These are phyloP conservation scores for Stenodera caucasica DNA, from an alignment of 2,888 invertebrate genomes.

Conservation along the genomic window DNA sequence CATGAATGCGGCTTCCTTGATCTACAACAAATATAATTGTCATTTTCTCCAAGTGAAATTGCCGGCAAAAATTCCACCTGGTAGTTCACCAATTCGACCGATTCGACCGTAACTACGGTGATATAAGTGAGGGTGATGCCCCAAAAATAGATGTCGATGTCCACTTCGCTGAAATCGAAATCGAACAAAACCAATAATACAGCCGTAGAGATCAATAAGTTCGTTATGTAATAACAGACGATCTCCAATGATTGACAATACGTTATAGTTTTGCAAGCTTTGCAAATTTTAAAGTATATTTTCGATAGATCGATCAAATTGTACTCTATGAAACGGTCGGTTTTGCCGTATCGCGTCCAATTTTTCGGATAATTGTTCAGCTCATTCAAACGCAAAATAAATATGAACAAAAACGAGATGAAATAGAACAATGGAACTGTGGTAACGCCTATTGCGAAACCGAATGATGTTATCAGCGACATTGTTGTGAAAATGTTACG, in stretches of 20 bases:
- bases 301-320: neutral
- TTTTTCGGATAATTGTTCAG: neutral
- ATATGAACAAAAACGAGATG: neutral
- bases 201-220: neutral
- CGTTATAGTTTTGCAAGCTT: neutral
- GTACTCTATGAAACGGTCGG: neutral
- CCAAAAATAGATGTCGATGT: neutral
- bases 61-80: neutral
- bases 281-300: neutral
- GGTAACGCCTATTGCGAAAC: too few relatives aligned
- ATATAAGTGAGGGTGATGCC: neutral
- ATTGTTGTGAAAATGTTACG: too few relatives aligned
- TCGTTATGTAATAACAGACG: neutral
- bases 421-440: neutral
- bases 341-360: neutral
- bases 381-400: neutral
- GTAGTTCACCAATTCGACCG: neutral
- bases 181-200: neutral
- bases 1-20: neutral
- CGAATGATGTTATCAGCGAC: too few relatives aligned
- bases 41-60: neutral
- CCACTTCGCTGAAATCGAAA: neutral
- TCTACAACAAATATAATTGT: neutral
- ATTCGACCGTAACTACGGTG: neutral
- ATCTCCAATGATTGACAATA: neutral